Base-by-base conservation (phyloP, 2,113 vertebrate genomes). In the Alethe castanea region DNA sequence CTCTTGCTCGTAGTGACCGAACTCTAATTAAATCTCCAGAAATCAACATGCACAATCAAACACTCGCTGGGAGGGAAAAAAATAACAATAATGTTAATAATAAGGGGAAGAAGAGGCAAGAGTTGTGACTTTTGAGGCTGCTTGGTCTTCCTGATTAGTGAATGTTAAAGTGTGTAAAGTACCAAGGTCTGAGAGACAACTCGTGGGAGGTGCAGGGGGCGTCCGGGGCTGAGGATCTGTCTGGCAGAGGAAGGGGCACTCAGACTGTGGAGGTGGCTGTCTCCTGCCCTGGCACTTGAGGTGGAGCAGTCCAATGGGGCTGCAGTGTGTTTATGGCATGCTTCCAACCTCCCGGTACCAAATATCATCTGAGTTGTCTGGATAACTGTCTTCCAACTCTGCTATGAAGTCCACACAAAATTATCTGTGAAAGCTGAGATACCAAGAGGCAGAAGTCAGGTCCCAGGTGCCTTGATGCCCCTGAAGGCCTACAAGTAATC, bases 21-120 rank as follows among this genome's bases (percentile, higher is more conserved):
- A 70, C 71, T 71, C 40, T 90, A 80, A 97, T 95, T 94, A 92
- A 82, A 92, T 66, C 91, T 76, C 48, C 28, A 18, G 62, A 97
- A 96, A 94, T 90, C 94, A 96, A 25, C 2, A 7, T 20, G 77
- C 35, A 19, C 66, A 94, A 81, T 93, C 92, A 96, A 95, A 94
- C 76, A 53, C n/a, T 81, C 12, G 5, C 79, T 62, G 62, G 40
- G 53, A 69, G 19, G 11, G 25, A 33, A 61, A 59, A 52, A 52
- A 59, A 36, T 12, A 14, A 52, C 20, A 36, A 69, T 15, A 69
- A 69, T 18, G n/a, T 40, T 38, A 60, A 78, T 24, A 61, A 66
- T 29, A 61, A 71, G 1, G 8, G 23, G 66, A 69, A 74, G 29
- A 88, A 52, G 53, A 76, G 69, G 64, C 8, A 4, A n/a, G 25